Evolutionary conservation across 1,140 invertebrate species (phyloP).

Genomic region (Medauroidea extradentata): DNA sequence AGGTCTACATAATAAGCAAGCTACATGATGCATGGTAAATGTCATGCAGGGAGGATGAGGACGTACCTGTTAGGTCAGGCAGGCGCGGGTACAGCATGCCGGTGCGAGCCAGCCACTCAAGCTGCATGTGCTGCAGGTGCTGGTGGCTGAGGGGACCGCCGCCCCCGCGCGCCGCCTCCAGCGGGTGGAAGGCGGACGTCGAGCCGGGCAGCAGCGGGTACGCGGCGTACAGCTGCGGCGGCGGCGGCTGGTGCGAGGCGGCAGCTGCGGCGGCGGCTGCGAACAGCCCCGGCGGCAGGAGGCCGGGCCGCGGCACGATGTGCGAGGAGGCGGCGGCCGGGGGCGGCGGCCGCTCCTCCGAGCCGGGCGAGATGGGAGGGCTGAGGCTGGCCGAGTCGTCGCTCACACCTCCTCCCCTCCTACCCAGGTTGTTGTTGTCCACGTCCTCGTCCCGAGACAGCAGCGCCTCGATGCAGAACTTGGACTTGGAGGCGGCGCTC

Average conservation of each 20-base stretch:
- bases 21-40: too few relatives aligned
- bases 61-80: conserved; percentile 55
- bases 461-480: conserved; percentile 14
- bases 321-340: not conserved
- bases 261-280: not conserved
- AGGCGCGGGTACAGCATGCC: conserved; percentile 81
- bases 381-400: conserved; percentile 18
- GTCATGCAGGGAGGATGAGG: too few relatives aligned
- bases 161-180: not conserved
- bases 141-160: conserved; percentile 26
- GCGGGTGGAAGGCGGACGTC: conserved; percentile 13
- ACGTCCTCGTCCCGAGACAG: conserved; percentile 9
- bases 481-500: too few relatives aligned
- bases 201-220: not conserved
- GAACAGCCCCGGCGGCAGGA: conserved; percentile 1
- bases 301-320: conserved; percentile 6
- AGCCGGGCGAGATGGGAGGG: conserved; percentile 30
- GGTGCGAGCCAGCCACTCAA: conserved; percentile 78
- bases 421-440: not conserved
- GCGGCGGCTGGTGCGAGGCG: not conserved
- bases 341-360: conserved; percentile 16
- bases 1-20: too few relatives aligned
- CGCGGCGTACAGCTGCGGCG: not conserved
- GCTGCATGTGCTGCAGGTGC: conserved; percentile 73
- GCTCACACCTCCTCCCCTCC: not conserved